phyloP scores from a whole-genome alignment of 1,140 invertebrate genomes.

The Ectropis grisescens region DNA sequence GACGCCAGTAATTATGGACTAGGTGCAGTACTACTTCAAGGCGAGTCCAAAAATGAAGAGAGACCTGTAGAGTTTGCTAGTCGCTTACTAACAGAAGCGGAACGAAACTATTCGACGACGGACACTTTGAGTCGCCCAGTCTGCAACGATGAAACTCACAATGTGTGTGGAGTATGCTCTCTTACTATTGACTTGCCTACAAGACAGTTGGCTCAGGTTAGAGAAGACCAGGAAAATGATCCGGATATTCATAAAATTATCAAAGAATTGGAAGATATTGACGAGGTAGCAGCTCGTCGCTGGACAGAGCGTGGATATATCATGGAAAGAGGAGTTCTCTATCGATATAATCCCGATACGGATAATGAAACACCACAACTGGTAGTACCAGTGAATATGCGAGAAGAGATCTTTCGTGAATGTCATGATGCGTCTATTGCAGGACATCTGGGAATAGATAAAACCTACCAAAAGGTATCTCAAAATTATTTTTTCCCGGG shows the following conservation, averaged over 20 bases:
- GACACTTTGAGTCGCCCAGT: constrained; percentile 25
- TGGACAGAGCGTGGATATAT: constrained; percentile 18
- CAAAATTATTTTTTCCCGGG: background rate
- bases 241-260: constrained; percentile 24
- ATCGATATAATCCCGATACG: constrained; percentile 6
- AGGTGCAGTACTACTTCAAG: constrained; percentile 19
- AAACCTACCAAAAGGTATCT: background rate
- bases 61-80: constrained; percentile 9
- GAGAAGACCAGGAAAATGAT: constrained; percentile 18
- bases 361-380: constrained; percentile 3
- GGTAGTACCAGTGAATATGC: constrained; percentile 4
- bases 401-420: constrained; percentile 1
- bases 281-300: constrained; percentile 8
- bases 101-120: constrained; percentile 52
- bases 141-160: background rate
- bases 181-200: constrained; percentile 14
- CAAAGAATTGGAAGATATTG: constrained; percentile 8
- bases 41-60: constrained; percentile 22
- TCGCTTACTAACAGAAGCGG: constrained; percentile 22
- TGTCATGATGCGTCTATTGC: constrained; percentile 13
- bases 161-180: constrained; percentile 9
- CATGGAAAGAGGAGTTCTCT: constrained; percentile 17
- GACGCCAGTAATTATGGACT: constrained; percentile 34
- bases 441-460: background rate
- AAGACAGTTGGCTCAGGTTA: constrained; percentile 1